Percentiles rank a stretch among this genome's conserved stretches.
These are phyloP conservation scores for Neomonachus schauinslandi DNA, from an alignment of 2,113 vertebrate species.

Conservation along the genomic window DNA sequence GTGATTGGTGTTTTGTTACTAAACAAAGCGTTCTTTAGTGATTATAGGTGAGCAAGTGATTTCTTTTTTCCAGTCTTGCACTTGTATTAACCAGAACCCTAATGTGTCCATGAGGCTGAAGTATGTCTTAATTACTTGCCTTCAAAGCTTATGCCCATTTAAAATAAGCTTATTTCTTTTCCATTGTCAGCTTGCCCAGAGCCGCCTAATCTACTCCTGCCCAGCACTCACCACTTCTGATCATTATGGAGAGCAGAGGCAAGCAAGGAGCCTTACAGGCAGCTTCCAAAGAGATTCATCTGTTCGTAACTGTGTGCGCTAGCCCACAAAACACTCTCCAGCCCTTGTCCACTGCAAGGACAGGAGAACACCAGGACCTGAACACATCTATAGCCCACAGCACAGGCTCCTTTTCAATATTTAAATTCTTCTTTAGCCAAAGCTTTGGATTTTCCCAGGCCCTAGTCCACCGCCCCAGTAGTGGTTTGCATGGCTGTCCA, in stretches of 20 bases:
- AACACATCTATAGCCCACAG: neutral
- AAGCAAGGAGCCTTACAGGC: neutral
- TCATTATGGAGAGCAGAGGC: neutral
- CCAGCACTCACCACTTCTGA: neutral
- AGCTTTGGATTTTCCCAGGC: neutral
- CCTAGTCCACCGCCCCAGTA: neutral
- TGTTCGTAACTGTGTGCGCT: neutral
- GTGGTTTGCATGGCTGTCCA: neutral
- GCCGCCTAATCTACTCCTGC: neutral
- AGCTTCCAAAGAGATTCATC: neutral
- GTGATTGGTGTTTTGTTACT: slow-evolving; percentile 51
- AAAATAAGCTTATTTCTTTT: slow-evolving; percentile 65
- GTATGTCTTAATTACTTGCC: slow-evolving; percentile 67
- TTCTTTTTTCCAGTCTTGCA: slow-evolving; percentile 46
- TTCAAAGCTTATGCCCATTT: slow-evolving; percentile 60
- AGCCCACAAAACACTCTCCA: neutral
- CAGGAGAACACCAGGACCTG: neutral
- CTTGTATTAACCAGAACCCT: slow-evolving; percentile 67
- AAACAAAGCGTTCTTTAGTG: slow-evolving; percentile 50
- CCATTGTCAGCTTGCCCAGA: neutral
- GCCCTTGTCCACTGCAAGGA: neutral
- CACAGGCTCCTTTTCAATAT: neutral
- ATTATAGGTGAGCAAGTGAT: slow-evolving; percentile 52
- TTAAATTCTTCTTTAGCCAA: slow-evolving; percentile 16
- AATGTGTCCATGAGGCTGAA: slow-evolving; percentile 65